phyloP scores from a whole-genome alignment of 2,888 invertebrate genomes.

The Oligia latruncula region DNA sequence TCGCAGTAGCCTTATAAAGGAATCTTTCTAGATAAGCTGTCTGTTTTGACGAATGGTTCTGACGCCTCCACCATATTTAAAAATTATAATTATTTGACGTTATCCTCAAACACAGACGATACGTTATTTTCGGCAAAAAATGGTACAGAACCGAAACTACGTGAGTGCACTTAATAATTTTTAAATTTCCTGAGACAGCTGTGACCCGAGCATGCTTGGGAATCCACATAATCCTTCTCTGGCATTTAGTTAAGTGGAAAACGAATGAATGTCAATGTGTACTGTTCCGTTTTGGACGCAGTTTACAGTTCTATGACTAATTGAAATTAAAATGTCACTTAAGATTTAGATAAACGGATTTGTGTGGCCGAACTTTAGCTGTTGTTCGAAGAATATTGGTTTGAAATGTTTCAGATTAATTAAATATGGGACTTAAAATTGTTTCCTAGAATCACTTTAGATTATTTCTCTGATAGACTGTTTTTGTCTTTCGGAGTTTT shows the following conservation, averaged over 20 bases:
- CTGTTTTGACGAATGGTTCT: constrained; percentile 47
- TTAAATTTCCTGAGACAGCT: constrained; percentile 69
- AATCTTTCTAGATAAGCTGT: constrained; percentile 54
- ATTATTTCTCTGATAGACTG: constrained; percentile 35
- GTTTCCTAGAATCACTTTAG: constrained; percentile 59
- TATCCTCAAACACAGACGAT: constrained; percentile 15
- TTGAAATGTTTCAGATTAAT: constrained; percentile 52
- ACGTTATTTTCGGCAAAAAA: constrained; percentile 46
- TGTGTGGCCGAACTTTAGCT: constrained; percentile 55
- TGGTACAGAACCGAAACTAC: constrained; percentile 31
- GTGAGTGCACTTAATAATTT: constrained; percentile 56
- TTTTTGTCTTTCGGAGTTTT: constrained; percentile 37
- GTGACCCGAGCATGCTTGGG: constrained; percentile 68
- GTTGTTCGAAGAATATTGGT: constrained; percentile 43
- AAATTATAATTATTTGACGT: constrained; percentile 3
- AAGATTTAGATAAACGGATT: constrained; percentile 80
- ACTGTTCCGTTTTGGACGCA: constrained; percentile 64
- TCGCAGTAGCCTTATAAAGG: constrained; percentile 53
- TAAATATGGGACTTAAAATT: constrained; percentile 50
- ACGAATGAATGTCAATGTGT: constrained; percentile 76
- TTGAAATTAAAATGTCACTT: constrained; percentile 82
- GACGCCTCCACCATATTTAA: constrained; percentile 37
- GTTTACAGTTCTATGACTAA: constrained; percentile 77
- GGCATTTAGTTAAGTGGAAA: constrained; percentile 83
- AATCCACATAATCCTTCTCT: constrained; percentile 80